Percentiles rank a stretch among this genome's conserved stretches.
Evolutionary conservation across 2,888 invertebrate genomes (phyloP).

Genomic region (Cephus sareptanus): DNA sequence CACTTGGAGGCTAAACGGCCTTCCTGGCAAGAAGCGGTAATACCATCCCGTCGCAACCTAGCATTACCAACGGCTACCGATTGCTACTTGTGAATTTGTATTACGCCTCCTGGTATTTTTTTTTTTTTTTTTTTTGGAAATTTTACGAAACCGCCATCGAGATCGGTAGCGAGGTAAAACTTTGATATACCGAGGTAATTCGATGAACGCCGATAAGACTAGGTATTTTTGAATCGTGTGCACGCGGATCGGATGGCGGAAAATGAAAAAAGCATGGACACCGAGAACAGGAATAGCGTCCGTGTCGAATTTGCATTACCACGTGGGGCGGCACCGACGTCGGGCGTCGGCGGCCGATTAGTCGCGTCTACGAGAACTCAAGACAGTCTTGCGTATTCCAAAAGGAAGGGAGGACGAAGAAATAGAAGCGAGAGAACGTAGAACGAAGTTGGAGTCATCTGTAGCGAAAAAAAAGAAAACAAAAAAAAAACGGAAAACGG

Average conservation of each 20-base stretch:
- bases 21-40: slow-evolving; percentile 12
- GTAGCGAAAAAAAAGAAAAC: neutral
- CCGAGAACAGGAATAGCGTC: slow-evolving; percentile 49
- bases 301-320: slow-evolving; percentile 57
- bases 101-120: neutral
- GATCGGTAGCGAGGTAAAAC: neutral
- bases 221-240: neutral
- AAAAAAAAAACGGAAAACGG: neutral
- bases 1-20: slow-evolving; percentile 10
- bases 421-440: neutral
- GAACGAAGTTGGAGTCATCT: neutral
- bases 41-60: slow-evolving; percentile 18
- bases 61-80: slow-evolving; percentile 15
- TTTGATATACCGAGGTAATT: too few relatives aligned
- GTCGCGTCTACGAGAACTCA: slow-evolving; percentile 36
- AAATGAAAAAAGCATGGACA: neutral
- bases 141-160: neutral
- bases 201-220: neutral
- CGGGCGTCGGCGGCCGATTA: slow-evolving; percentile 60
- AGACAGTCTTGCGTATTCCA: neutral
- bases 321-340: slow-evolving; percentile 51
- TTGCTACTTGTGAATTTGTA: slow-evolving; percentile 1
- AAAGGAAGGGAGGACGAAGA: neutral
- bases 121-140: neutral
- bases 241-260: neutral